Percentiles rank a stretch among this genome's conserved stretches.
Conservation (phyloP, 2,797 vertebrate genomes). For the Malacoctenus gilli region DNA sequence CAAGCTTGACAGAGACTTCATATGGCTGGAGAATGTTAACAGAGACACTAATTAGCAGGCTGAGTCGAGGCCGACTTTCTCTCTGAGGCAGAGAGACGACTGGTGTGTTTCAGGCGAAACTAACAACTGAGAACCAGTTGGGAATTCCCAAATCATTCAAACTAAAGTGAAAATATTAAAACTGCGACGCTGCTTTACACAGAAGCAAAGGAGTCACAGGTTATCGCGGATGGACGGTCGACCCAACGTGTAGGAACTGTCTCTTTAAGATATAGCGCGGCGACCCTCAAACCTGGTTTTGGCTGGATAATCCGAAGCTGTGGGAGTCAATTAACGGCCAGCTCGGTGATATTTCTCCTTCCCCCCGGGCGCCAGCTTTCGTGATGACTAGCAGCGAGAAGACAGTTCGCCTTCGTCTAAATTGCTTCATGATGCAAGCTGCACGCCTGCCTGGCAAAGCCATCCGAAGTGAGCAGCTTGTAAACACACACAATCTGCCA, state of each 20-base stretch:
- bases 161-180: too few species aligned
- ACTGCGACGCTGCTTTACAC: too few species aligned
- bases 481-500: slow-evolving; percentile 62
- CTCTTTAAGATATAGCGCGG: too few species aligned
- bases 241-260: too few species aligned
- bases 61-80: slow-evolving; percentile 29
- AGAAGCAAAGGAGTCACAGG: too few species aligned
- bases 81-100: slow-evolving; percentile 10
- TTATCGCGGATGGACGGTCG: too few species aligned
- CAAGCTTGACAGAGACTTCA: slow-evolving; percentile 44
- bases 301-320: not conserved
- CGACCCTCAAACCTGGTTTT: too few species aligned
- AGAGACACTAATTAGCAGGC: slow-evolving; percentile 51
- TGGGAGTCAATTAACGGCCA: not conserved
- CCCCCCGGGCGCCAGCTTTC: not conserved
- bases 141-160: slow-evolving; percentile 3
- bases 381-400: slow-evolving; percentile 4
- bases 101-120: slow-evolving; percentile 7
- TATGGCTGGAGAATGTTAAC: slow-evolving; percentile 55
- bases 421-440: slow-evolving; percentile 24
- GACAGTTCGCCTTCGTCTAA: slow-evolving; percentile 18
- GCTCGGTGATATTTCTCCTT: not conserved
- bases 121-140: slow-evolving; percentile 5
- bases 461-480: slow-evolving; percentile 59
- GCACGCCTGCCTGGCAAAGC: slow-evolving; percentile 55